Percentiles rank a stretch among this genome's conserved stretches.
phyloP scores from a whole-genome alignment of 2,113 vertebrate species.

The Thalassarche chlororhynchos region DNA sequence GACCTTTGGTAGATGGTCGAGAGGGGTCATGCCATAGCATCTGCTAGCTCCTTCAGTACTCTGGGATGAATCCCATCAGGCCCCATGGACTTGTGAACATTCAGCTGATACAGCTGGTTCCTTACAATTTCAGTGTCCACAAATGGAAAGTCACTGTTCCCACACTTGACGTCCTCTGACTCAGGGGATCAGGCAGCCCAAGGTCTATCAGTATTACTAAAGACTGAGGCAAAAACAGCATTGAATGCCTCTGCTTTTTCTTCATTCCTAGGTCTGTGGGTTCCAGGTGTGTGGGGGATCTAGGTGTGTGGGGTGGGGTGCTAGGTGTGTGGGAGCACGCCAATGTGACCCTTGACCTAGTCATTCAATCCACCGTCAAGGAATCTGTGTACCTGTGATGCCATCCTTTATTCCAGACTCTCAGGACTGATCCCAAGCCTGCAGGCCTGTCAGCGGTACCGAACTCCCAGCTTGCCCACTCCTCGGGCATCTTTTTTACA shows the following conservation, averaged over 20 bases:
- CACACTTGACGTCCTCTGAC: neutral
- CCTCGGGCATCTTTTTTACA: neutral
- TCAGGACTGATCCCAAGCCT: accelerated
- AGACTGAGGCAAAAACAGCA: neutral
- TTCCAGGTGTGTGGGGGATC: neutral
- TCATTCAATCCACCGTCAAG: neutral
- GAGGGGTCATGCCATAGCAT: too few relatives aligned
- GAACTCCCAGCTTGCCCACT: neutral
- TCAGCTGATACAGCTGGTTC: too few relatives aligned
- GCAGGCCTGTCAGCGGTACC: neutral
- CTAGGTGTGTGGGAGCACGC: neutral
- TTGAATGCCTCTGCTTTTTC: neutral
- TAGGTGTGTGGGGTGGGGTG: too few relatives aligned
- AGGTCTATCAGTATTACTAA: neutral
- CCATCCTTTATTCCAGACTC: neutral
- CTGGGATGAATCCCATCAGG: too few relatives aligned
- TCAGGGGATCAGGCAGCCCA: neutral
- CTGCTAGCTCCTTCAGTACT: too few relatives aligned
- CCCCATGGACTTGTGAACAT: too few relatives aligned
- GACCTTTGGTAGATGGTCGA: too few relatives aligned
- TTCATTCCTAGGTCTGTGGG: neutral
- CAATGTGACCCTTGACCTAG: neutral
- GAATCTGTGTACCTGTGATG: neutral
- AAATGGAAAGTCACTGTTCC: neutral
- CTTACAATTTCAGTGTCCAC: neutral